Evolutionary conservation across 2,888 invertebrate species (phyloP), one percentile per base, ranked within the genome.

Genomic region (Leptogaster cylindrica): DNA sequence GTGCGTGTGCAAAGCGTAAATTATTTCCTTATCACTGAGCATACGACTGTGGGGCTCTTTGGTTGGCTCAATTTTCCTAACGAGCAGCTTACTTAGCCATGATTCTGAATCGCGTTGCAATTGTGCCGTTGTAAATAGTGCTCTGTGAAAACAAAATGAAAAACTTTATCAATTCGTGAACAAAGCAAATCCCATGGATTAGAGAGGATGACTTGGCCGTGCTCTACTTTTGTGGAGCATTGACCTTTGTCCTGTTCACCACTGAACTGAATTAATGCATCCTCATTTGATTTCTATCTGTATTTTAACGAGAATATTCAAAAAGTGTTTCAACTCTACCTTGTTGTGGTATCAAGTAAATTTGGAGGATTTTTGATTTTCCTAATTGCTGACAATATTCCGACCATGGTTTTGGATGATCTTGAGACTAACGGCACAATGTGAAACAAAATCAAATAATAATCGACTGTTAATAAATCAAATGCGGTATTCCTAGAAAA

Each of bases 1-100:
- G 81, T 97, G 96, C 71, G 96, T 97, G 79, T 96, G 93, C 68
- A 98, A 85, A 71, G 97, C 95, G 82, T 95, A 98, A 75, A 99
- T 91, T 67, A 91, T 88, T 82, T 97, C 97, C 82, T 97, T 97
- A 82, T 95, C 95, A 75, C 97, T 95, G 51, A 98, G 86, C 89
- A 97, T 93, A 71, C 95, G 90, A 76, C 97, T 97, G 82, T 98
- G 98, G 2, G 97, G 92, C 79, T 96, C 95, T 81, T 95, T 95
- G 1, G 95, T 94, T 3, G 95, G 94, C 78, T 96, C 95, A 77
- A 96, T 93, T 79, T 90, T 92, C 70, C 95, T 86, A 44, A 95
- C 95, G 75, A 95, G 83, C 71, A 96, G 82, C 81, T 94, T 95
- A 73, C 92, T 92, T 67, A 95, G 83, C 93, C 95, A 95, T 73